Percentiles rank a stretch among this genome's conserved stretches.
These are phyloP conservation scores for Lucilia sericata DNA, from an alignment of 1,140 invertebrate genomes.

Conservation along the genomic window DNA sequence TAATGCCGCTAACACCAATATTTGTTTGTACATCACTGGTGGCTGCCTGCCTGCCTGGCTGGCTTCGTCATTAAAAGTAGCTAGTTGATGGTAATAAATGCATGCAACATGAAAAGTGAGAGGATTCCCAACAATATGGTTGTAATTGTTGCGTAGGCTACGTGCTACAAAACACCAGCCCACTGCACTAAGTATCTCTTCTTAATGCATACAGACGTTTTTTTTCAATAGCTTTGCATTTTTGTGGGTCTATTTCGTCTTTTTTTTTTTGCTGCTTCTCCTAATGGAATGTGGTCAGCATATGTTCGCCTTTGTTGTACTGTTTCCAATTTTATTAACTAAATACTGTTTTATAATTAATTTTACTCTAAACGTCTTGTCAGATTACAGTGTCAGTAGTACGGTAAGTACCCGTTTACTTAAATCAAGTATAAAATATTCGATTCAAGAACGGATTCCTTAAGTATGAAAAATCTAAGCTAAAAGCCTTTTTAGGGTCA, in stretches of 20 bases:
- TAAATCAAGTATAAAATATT: too few relatives aligned
- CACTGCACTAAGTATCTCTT: neutral
- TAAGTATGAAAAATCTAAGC: too few relatives aligned
- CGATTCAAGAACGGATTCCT: too few relatives aligned
- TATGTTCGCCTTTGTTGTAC: neutral
- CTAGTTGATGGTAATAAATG: neutral
- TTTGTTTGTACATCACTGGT: slow-evolving; percentile 4
- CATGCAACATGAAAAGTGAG: slow-evolving; percentile 14
- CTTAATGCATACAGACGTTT: neutral
- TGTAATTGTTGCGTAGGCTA: slow-evolving; percentile 26
- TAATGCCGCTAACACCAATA: neutral
- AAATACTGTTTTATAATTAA: too few relatives aligned
- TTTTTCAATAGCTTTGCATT: neutral
- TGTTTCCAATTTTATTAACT: neutral
- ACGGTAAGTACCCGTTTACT: too few relatives aligned
- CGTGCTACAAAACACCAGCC: slow-evolving; percentile 1
- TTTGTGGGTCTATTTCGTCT: neutral
- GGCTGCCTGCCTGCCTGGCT: neutral
- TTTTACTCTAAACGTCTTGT: too few relatives aligned
- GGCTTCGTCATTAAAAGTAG: neutral
- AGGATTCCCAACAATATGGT: slow-evolving; percentile 20
- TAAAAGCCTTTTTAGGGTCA: too few relatives aligned
- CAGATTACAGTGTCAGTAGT: too few relatives aligned
- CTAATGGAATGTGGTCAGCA: slow-evolving; percentile 6
- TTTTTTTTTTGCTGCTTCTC: neutral